Evolutionary conservation across 2,888 invertebrate species (phyloP), one percentile per base, ranked within the genome.

Genomic region (Ceramica pisi): DNA sequence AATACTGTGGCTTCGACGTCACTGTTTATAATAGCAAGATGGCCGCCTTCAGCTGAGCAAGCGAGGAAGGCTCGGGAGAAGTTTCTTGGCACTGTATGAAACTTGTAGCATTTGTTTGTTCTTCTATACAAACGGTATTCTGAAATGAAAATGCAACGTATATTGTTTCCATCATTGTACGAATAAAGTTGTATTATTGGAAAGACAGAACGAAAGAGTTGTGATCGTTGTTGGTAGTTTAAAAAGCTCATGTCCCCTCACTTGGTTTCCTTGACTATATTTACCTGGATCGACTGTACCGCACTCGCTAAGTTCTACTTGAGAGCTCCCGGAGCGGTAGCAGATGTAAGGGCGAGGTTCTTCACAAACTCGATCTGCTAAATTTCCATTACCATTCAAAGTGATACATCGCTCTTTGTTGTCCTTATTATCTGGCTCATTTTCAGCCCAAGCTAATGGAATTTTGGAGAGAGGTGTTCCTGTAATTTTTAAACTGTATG

Each of bases 21-120:
- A n/a, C 55, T 55, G 55, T 55, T 55, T n/a, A 55, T 55, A 5
- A 55, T 55, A 12, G 55, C 55, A 19, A 55, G 55, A 31, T 55
- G 55, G 31, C 26, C 55, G 9, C 19, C 55, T n/a, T 55, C 55
- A 12, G 55, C 55, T 35, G 55, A 31, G 31, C 55, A 55, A 19
- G 31, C 55, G 2, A 55, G 5, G 31, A 55, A 55, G 12, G 55
- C 55, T 35, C 55, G 31, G 0, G 55, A 55, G 31, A 55, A 55
- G 10, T 55, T 55, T 31, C 55, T 55, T 55, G 55, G 55, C 6
- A 55, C 55, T 9, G 55, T n/a, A 55, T 55, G 55, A 35, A 55
- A 55, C 55, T 55, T 55, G 55, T 55, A 55, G 55, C 55, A 55
- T 35, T 55, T 55, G n/a, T 55, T 55, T 35, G 55, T 55, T 10